Base-by-base conservation (phyloP, 2,113 vertebrate genomes). In the Syrmaticus mikado region DNA sequence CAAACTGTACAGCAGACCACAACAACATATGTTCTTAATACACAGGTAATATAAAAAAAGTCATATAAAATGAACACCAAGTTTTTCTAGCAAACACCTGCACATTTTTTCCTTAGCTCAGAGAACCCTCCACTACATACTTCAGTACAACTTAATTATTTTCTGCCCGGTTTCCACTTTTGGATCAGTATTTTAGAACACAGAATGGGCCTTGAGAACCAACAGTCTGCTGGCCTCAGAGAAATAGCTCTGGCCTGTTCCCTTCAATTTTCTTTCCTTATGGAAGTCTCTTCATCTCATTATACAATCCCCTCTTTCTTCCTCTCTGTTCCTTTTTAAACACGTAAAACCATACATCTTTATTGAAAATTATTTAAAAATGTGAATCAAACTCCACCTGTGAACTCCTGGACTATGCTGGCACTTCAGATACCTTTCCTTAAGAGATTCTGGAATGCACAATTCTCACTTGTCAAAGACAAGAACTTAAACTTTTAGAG, bases 111-210 rank as follows among this genome's bases (percentile, higher is more conserved):
- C 17, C 11, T 48, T 27, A 64, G 53, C 16, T 19, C 66, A 89
- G 41, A 62, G 36, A 84, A 53, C 30, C 10, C 61, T 82, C 12
- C 19, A 18, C 10, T 40, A 38, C 3, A 32, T 20, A 36, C 34
- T 50, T 71, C 34, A 62, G 5, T 19, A 81, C 10, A 62, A 27
- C 32, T 53, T 53, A 25, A 43, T 11, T 40, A 58, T 14, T 58
- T 14, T 58, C 11, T 30, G 25, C 43, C 74, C 27, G 12, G 13
- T 27, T 5, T 45, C 40, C 20, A 24, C 0, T 13, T 53, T 45
- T 45, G 22, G 0, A 1, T 8, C 1, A 4, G n/a, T 38, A 11
- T 22, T 30, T 34, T 50, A 8, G 48, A n/a, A 62, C 55, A 53
- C 6, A 22, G 30, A 85, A 64, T 3, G 38, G 36, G 20, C 43